Conservation (phyloP, 2,888 invertebrate genomes). For the Heliconius hortense region DNA sequence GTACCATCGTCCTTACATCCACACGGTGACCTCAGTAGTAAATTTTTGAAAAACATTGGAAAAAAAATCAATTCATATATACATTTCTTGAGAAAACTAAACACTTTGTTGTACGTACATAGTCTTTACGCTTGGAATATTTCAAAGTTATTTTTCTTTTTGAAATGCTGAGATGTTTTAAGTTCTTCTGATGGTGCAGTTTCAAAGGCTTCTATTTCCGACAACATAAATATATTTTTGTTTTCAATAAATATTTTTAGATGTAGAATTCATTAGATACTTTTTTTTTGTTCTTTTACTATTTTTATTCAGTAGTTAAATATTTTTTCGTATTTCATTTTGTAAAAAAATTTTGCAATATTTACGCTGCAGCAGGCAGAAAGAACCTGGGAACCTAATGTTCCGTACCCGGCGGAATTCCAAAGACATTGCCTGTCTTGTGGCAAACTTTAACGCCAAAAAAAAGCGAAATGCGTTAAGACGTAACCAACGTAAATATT, state of each 20-base stretch:
- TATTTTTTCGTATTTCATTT: no score
- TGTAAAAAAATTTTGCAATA: no score
- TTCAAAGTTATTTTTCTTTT: constrained; percentile 11
- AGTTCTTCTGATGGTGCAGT: constrained; percentile 20
- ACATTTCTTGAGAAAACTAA: constrained; percentile 17
- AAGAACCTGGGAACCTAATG: no score
- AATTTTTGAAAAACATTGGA: not conserved
- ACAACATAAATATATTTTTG: constrained; percentile 16
- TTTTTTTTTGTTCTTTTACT: not conserved
- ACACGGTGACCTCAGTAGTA: not conserved
- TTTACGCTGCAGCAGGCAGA: no score
- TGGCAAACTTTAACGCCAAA: no score
- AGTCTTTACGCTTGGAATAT: constrained; percentile 14
- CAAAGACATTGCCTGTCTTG: no score
- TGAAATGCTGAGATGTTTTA: constrained; percentile 23
- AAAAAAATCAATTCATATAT: not conserved
- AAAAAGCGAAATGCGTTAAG: no score
- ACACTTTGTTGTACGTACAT: constrained; percentile 5
- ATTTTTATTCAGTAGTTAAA: no score
- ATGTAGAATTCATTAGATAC: not conserved
- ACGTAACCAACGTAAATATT: no score
- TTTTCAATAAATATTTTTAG: constrained; percentile 13
- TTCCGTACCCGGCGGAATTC: no score
- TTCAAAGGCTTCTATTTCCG: constrained; percentile 24
- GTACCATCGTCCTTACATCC: not conserved